Base-by-base conservation (phyloP, 2,113 vertebrate genomes). In the Spermophilus dauricus region DNA sequence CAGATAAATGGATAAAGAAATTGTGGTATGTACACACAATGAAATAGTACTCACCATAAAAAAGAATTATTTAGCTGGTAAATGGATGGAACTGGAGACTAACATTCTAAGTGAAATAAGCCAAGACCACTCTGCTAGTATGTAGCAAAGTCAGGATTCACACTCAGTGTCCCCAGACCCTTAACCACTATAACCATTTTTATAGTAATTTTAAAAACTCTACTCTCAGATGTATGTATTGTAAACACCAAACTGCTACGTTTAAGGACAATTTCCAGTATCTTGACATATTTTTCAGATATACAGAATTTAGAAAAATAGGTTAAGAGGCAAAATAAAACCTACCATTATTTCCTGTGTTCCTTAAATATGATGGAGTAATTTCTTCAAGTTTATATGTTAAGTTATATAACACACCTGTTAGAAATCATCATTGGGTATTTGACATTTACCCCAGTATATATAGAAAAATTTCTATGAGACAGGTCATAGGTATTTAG, bases 291-390 rank as follows among this genome's bases (percentile, higher is more conserved):
- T 58, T 77, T 93, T 63, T 63, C 11, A 83, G 17, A 65, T 73
- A 89, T 3, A 89, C 0, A 70, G 8, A 85, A 53, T 87, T 91
- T 70, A 91, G 75, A 87, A 96, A 53, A 88, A 91, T 8, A 83
- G 22, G 37, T 37, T 70, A 90, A 37, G 42, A 70, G 80, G 32
- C 51, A 83, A 83, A 78, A 76, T 72, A 81, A 86, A 80, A 48
- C 30, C 6, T 37, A 61, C 5, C 56, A 56, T 56, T 42, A 61
- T 77, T 81, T 76, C 37, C 20, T 70, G 56, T 13, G 51, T 53
- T 53, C 51, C 51, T 53, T 67, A 86, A 86, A 70, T 30, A 51
- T 42, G 4, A 45, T 17, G 0, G 39, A 45, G 10, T 75, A 10
- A 4, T 75, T 86, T 91, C 37, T 51, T 63, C 75, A 39, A 39